Evolutionary conservation across 2,888 invertebrate species (phyloP).

Genomic region (Chrysopilus asiliformis): DNA sequence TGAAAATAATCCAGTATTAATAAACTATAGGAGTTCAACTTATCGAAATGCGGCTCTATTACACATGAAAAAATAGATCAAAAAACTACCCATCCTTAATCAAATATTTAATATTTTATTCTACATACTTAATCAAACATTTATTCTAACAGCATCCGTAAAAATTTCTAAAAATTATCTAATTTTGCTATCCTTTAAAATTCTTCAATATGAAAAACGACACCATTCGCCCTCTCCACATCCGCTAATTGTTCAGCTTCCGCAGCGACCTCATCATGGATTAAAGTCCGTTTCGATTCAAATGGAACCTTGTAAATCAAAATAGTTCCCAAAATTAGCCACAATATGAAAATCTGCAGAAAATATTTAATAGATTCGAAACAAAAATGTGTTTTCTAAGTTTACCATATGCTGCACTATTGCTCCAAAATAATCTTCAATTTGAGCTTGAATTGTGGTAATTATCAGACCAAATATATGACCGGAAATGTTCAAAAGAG

Average conservation of each 20-base stretch:
- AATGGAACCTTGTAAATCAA: background rate
- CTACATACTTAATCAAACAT: too few relatives aligned
- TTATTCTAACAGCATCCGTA: too few relatives aligned
- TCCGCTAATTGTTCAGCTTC: conserved; percentile 1
- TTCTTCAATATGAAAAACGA: too few relatives aligned
- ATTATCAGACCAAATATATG: conserved; percentile 8
- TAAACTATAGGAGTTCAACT: too few relatives aligned
- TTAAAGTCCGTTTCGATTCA: background rate
- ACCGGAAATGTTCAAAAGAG: conserved; percentile 39
- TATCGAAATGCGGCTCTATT: too few relatives aligned
- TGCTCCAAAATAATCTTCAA: conserved; percentile 1
- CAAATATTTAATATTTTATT: too few relatives aligned
- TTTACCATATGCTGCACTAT: conserved; percentile 4
- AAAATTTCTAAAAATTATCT: too few relatives aligned
- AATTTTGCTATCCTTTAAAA: too few relatives aligned
- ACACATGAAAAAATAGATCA: too few relatives aligned
- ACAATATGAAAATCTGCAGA: background rate
- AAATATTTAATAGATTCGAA: background rate
- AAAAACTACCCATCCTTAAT: too few relatives aligned
- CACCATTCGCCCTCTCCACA: too few relatives aligned
- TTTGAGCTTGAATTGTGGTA: conserved; percentile 4
- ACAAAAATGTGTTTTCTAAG: background rate
- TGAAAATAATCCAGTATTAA: too few relatives aligned
- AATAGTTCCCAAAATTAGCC: conserved; percentile 3
- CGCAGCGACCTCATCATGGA: conserved; percentile 5